phyloP scores from a whole-genome alignment of 2,888 invertebrate species.

The Cantharis rustica region DNA sequence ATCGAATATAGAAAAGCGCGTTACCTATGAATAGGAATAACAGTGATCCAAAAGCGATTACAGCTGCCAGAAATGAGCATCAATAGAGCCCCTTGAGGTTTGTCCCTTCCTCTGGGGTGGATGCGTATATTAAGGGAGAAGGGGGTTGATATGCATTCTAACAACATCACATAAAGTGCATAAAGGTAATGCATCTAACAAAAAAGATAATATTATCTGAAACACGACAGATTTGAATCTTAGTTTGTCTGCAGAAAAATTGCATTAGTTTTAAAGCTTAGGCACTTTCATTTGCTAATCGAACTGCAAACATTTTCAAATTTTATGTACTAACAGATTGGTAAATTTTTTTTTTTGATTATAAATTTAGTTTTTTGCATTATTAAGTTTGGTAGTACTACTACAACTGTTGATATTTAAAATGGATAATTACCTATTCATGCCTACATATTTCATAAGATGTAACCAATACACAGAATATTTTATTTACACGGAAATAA shows the following conservation, averaged over 20 bases:
- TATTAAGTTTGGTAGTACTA: neutral
- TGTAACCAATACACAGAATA: neutral
- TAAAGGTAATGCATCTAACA: slow-evolving; percentile 27
- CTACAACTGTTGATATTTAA: neutral
- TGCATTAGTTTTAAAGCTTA: no score
- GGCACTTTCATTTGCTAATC: neutral
- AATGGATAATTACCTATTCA: neutral
- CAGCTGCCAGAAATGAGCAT: slow-evolving; percentile 59
- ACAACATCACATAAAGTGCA: slow-evolving; percentile 22
- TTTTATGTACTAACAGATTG: neutral
- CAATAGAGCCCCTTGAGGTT: slow-evolving; percentile 48
- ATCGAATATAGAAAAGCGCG: slow-evolving; percentile 55
- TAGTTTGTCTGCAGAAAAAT: neutral
- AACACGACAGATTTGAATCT: neutral
- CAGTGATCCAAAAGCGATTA: slow-evolving; percentile 59
- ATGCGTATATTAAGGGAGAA: slow-evolving; percentile 15
- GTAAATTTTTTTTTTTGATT: neutral
- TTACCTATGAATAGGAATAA: slow-evolving; percentile 56
- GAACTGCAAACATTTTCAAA: neutral
- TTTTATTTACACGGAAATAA: neutral
- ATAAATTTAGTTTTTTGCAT: neutral
- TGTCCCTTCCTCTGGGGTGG: slow-evolving; percentile 29
- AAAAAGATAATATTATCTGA: slow-evolving; percentile 7
- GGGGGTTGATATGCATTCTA: slow-evolving; percentile 19
- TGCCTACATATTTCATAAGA: neutral